Evolutionary conservation across 2,888 invertebrate genomes (phyloP).

Genomic region (Acleris cristana): DNA sequence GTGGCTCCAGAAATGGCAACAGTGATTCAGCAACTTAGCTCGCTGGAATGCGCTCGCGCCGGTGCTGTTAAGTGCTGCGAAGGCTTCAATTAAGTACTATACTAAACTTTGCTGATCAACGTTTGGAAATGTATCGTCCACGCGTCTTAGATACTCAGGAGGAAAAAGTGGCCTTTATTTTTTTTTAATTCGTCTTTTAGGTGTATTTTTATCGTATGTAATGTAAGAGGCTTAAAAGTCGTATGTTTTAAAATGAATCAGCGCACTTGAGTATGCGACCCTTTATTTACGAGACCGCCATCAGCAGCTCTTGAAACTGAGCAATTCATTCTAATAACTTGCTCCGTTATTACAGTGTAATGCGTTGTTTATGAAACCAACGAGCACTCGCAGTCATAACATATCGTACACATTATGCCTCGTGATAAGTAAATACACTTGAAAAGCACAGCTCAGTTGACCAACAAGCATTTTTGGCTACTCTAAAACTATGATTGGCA

Average conservation of each 20-base stretch:
- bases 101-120: no score
- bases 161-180: no score
- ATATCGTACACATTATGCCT: not conserved
- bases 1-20: conserved; percentile 52
- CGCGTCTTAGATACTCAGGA: no score
- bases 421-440: no score
- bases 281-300: conserved; percentile 1
- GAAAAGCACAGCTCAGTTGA: no score
- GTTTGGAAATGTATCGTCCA: no score
- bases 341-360: not conserved
- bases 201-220: no score
- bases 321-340: conserved; percentile 1
- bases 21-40: conserved; percentile 50
- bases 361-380: not conserved
- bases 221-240: no score
- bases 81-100: no score
- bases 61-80: conserved; percentile 38
- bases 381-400: conserved; percentile 5
- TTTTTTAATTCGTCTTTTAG: no score
- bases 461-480: no score
- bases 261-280: conserved; percentile 12
- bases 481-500: no score
- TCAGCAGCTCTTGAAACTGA: conserved; percentile 4
- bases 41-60: conserved; percentile 53
- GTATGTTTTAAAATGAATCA: not conserved